Percentiles rank a stretch among this genome's conserved stretches.
These are phyloP conservation scores for Chironomus tepperi DNA, from an alignment of 1,140 invertebrate species.

Conservation along the genomic window DNA sequence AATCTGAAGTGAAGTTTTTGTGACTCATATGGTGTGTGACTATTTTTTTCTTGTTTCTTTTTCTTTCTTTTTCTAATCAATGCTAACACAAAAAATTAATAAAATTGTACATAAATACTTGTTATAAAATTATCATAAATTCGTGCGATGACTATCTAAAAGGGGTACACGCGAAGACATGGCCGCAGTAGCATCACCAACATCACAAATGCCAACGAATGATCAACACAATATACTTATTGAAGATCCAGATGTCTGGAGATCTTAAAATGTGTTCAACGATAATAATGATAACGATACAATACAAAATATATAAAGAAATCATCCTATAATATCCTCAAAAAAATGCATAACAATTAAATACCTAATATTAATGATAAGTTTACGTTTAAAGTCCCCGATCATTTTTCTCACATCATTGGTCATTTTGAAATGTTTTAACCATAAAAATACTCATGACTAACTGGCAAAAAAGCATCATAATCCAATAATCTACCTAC, in stretches of 20 bases:
- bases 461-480: background rate
- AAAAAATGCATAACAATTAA: background rate
- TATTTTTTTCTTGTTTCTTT: conserved; percentile 13
- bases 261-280: conserved; percentile 31
- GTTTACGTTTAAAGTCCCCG: background rate
- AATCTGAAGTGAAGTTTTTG: background rate
- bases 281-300: conserved; percentile 39
- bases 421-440: background rate
- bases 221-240: conserved; percentile 68
- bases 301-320: conserved; percentile 52
- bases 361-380: background rate
- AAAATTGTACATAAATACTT: background rate
- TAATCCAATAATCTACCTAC: background rate
- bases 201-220: conserved; percentile 52
- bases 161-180: conserved; percentile 76
- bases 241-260: conserved; percentile 83
- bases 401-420: background rate
- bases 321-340: background rate
- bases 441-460: background rate
- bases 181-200: conserved; percentile 64
- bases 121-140: conserved; percentile 24
- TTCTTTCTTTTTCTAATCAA: conserved; percentile 15
- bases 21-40: background rate
- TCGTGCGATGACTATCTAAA: conserved; percentile 32
- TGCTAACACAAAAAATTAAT: background rate